Base-by-base conservation (phyloP, 2,888 invertebrate genomes). In the Diploptera punctata region DNA sequence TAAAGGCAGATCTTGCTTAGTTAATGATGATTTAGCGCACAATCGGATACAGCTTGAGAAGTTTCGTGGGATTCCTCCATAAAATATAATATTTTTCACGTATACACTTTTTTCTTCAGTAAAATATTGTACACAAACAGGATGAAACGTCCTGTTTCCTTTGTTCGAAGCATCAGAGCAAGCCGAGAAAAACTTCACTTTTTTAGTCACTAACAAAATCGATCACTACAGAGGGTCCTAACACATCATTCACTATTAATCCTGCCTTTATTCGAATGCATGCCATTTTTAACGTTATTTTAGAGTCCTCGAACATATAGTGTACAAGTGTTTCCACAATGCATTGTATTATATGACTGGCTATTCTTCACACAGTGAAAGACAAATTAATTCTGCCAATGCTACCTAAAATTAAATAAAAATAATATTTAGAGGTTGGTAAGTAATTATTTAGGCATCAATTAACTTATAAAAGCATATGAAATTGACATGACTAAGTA, bases 351-450 rank as follows among this genome's bases (percentile, higher is more conserved):
- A 21, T 54, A 54, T 10, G 54, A 54, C 4, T 54, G 54, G 54
- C n/a, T 54, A 21, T 54, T 19, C 54, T 49, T 49, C 49, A 49
- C n/a, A n/a, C 49, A 49, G 49, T 49, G 33, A 61, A 61, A n/a
- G 3, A 61, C 38, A 38, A 65, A 65, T 2, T 24, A 21, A 18
- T 9, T 62, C 18, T 62, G 31, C n/a, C 31, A 33, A 62, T 3
- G 29, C 31, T 13, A 10, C n/a, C 38, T 65, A 21, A 43, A 43
- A 33, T 33, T 3, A 65, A 65, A 65, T 24, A 33, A 33, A 65
- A 65, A 13, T 26, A 26, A 24, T 57, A 29, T 29, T 24, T 18
- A 57, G 16, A 1, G 13, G 16, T 18, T 13, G 29, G 24, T 26
- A 57, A 57, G 5, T 10, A 26, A 13, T 24, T 13, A 57, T 57